A percentile compares a stretch with the other conserved stretches of the same genome.
Conservation (phyloP, 2,888 invertebrate genomes). For the Agonopterix arenella region DNA sequence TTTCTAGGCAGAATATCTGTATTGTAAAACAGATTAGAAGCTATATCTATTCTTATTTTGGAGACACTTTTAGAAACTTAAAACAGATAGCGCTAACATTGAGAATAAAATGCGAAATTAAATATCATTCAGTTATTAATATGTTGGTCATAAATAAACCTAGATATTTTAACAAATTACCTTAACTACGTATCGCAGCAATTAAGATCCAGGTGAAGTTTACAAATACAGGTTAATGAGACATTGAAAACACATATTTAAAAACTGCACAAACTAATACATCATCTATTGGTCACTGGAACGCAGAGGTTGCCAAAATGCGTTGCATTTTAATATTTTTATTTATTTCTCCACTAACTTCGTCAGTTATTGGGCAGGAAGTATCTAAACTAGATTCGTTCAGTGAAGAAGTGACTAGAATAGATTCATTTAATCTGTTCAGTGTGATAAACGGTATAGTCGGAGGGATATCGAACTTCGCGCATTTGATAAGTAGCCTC, state of each 20-base stretch:
- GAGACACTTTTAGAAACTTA: too few relatives aligned
- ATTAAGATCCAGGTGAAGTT: not conserved
- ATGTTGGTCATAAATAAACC: too few relatives aligned
- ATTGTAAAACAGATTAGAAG: too few relatives aligned
- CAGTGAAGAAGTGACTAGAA: not conserved
- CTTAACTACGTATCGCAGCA: not conserved
- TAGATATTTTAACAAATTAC: too few relatives aligned
- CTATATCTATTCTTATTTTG: too few relatives aligned
- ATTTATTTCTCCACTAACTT: not conserved
- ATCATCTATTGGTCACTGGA: not conserved
- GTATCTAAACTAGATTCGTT: not conserved
- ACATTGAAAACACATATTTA: conserved; percentile 1
- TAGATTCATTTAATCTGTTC: not conserved
- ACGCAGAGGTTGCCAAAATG: not conserved
- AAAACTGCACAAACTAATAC: not conserved
- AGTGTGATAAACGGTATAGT: conserved; percentile 6
- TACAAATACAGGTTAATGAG: conserved; percentile 3
- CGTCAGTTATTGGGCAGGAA: not conserved
- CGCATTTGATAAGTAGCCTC: conserved; percentile 9
- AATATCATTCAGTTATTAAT: too few relatives aligned
- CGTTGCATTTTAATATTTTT: not conserved
- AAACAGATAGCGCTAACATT: too few relatives aligned
- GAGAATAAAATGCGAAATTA: too few relatives aligned
- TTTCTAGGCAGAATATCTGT: too few relatives aligned
- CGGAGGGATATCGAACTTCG: conserved; percentile 8